Evolutionary conservation across 2,797 vertebrate genomes (phyloP).

Genomic region (Sciaenops ocellatus): DNA sequence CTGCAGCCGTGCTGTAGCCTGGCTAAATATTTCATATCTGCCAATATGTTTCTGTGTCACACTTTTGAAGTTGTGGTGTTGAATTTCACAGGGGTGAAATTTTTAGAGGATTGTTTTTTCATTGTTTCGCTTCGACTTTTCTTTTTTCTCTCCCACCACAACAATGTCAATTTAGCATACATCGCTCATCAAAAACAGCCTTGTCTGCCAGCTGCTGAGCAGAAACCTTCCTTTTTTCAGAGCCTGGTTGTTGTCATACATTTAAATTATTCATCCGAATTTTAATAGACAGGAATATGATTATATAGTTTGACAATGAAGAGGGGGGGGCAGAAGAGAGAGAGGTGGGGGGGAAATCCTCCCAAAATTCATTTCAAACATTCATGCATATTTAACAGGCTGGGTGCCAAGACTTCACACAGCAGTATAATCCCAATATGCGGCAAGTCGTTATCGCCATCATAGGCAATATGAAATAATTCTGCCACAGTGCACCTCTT

Average conservation of each 20-base stretch:
- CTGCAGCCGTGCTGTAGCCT: slow-evolving; percentile 64
- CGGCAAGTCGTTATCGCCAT: slow-evolving; percentile 73
- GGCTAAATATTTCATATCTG: slow-evolving; percentile 75
- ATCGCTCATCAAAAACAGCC: slow-evolving; percentile 73
- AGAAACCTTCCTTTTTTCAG: slow-evolving; percentile 56
- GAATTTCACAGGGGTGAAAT: slow-evolving; percentile 60
- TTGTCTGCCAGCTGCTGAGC: slow-evolving; percentile 74
- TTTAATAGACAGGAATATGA: slow-evolving; percentile 83
- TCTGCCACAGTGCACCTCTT: slow-evolving; percentile 63
- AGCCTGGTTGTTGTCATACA: slow-evolving; percentile 70
- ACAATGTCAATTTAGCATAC: slow-evolving; percentile 74
- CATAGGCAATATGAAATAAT: slow-evolving; percentile 72
- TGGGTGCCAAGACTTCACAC: slow-evolving; percentile 76
- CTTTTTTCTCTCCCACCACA: slow-evolving; percentile 33
- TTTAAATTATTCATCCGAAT: slow-evolving; percentile 83
- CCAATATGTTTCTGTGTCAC: slow-evolving; percentile 69
- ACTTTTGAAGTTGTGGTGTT: slow-evolving; percentile 65
- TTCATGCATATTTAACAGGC: slow-evolving; percentile 83
- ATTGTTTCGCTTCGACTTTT: slow-evolving; percentile 60
- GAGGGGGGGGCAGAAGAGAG: slow-evolving; percentile 9
- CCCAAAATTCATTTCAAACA: slow-evolving; percentile 83
- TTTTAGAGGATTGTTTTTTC: slow-evolving; percentile 48
- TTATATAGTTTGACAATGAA: slow-evolving; percentile 82
- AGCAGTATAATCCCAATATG: slow-evolving; percentile 77
- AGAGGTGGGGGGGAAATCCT: slow-evolving; percentile 32